These are phyloP conservation scores for Aplodontia rufa DNA, from an alignment of 2,113 vertebrate genomes.

Conservation along the genomic window DNA sequence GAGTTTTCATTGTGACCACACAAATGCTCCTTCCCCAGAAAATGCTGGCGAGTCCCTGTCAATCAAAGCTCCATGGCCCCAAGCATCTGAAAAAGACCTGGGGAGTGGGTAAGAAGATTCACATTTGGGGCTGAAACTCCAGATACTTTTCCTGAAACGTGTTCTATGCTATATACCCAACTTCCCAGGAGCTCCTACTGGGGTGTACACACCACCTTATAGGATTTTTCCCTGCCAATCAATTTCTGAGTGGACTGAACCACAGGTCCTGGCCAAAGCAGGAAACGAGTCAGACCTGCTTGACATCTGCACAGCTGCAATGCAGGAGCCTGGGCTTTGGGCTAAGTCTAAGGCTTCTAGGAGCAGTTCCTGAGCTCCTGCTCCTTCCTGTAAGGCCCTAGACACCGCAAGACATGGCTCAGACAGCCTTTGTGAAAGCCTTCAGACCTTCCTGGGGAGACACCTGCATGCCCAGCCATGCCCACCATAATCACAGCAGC, in stretches of 20 bases:
- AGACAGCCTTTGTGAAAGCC: background rate
- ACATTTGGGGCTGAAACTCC: background rate
- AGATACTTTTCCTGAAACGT: background rate
- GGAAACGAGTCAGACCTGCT: slow-evolving; percentile 60
- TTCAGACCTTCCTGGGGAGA: background rate
- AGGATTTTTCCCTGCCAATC: slow-evolving; percentile 39
- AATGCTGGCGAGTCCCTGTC: background rate
- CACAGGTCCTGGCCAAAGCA: slow-evolving; percentile 13
- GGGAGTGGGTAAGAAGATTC: slow-evolving; percentile 14
- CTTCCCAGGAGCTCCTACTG: slow-evolving; percentile 23
- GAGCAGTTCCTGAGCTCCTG: slow-evolving; percentile 5
- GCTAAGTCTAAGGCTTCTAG: background rate
- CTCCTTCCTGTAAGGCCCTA: background rate
- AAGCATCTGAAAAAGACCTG: background rate
- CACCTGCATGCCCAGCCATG: accelerated
- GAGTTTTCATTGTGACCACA: background rate
- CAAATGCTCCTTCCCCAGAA: background rate
- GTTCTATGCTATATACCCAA: slow-evolving; percentile 19
- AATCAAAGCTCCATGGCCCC: background rate
- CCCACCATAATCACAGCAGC: background rate
- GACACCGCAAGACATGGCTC: background rate
- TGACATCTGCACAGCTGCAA: background rate
- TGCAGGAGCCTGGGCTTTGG: slow-evolving; percentile 49
- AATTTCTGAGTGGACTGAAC: slow-evolving; percentile 25
- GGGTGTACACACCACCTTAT: slow-evolving; percentile 9